Evolutionary conservation across 2,888 invertebrate genomes (phyloP), one percentile per base, ranked within the genome.

Genomic region (Rugalucina vietnamica): DNA sequence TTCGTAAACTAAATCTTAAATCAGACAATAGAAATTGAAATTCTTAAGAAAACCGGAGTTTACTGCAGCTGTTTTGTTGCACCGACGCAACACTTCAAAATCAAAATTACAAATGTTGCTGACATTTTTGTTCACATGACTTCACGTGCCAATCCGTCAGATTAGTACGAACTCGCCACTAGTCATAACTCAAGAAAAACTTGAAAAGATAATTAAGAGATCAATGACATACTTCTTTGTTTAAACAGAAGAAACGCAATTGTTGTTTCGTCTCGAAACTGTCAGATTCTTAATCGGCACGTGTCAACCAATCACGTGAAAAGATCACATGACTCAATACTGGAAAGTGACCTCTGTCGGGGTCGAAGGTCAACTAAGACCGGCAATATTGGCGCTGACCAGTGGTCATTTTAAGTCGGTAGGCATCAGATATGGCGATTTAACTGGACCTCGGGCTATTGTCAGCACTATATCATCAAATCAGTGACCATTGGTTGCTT

Each of bases 321-420:
- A 84, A 70, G 84, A 81, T 37, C 79, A 82, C 70, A 49, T 69
- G 75, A 54, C 80, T 27, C 12, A n/a, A 60, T 43, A 54, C 78
- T 72, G 75, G 75, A 77, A 77, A 80, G 81, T 78, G 74, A 81
- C 81, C 82, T 76, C 80, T 76, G 78, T 71, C 54, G 50, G 74
- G 80, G 84, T 87, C 82, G 82, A 37, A 74, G 84, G 82, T 84
- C 82, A 81, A 57, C 50, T 70, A 76, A 81, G 82, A 84, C 79
- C 81, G 74, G 43, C 60, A 72, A 69, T 34, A 39, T 37, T 32
- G 34, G 18, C 14, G 27, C 50, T 73, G 78, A 75, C 60, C 73
- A 77, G 37, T 85, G 83, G 79, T 79, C 83, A 83, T 74, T 83
- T 76, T 49, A 72, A 74, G 79, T 72, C 76, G 65, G 29, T 76